These are phyloP conservation scores for Heteromurus nitidus DNA, from an alignment of 2,888 invertebrate genomes.

Conservation along the genomic window DNA sequence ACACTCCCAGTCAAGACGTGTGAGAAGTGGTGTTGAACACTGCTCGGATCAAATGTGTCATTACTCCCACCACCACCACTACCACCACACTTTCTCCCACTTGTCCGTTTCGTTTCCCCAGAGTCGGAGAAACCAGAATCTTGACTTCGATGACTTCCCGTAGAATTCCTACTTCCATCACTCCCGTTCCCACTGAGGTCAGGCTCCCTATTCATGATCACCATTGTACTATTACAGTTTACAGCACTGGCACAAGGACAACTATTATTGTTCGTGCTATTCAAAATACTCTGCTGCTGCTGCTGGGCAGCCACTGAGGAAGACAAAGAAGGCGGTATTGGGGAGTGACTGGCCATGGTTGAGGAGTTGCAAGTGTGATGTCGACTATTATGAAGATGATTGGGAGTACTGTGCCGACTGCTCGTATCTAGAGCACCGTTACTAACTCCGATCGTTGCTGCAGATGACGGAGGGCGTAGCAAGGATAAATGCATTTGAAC, in stretches of 20 bases:
- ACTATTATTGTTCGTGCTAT: neutral
- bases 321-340: neutral
- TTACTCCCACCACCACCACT: slow-evolving; percentile 11
- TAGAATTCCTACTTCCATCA: slow-evolving; percentile 73
- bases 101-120: slow-evolving; percentile 76
- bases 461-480: neutral
- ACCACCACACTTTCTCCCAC: neutral
- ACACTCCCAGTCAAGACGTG: slow-evolving; percentile 6
- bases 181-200: slow-evolving; percentile 59
- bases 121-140: slow-evolving; percentile 89
- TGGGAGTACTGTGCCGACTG: neutral
- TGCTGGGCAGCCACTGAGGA: neutral
- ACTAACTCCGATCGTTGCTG: neutral
- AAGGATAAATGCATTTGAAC: slow-evolving; percentile 52
- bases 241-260: slow-evolving; percentile 17
- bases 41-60: slow-evolving; percentile 3
- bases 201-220: slow-evolving; percentile 23
- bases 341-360: neutral
- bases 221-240: slow-evolving; percentile 28
- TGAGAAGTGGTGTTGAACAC: neutral
- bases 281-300: neutral
- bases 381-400: neutral
- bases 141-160: slow-evolving; percentile 82
- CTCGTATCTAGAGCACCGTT: neutral
- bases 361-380: neutral